phyloP scores from a whole-genome alignment of 1,140 invertebrate genomes.

The Drosophila athabasca region DNA sequence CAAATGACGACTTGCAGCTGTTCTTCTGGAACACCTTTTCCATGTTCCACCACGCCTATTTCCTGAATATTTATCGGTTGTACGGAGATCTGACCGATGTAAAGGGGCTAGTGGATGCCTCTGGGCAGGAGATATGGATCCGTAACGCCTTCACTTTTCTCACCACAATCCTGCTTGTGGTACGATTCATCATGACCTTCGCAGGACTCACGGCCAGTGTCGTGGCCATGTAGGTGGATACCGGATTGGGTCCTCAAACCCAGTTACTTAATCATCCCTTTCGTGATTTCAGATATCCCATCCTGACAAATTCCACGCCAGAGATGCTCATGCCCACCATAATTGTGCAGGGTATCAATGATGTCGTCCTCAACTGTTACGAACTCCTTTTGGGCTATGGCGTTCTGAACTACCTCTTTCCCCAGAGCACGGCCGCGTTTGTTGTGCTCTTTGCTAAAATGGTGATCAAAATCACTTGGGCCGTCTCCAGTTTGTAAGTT shows the following conservation, averaged over 20 bases:
- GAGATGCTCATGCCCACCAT: conserved; percentile 72
- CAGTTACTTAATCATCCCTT: too few species aligned
- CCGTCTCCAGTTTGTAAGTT: conserved; percentile 54
- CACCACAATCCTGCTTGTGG: conserved; percentile 40
- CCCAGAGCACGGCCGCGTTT: conserved; percentile 57
- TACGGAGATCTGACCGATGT: conserved; percentile 51
- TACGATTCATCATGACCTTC: conserved; percentile 65
- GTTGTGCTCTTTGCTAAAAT: conserved; percentile 56
- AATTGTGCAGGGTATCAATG: conserved; percentile 59
- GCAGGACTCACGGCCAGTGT: conserved; percentile 58
- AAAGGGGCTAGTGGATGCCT: conserved; percentile 32
- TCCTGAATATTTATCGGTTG: conserved; percentile 58
- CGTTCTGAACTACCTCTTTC: conserved; percentile 47
- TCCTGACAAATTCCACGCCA: conserved; percentile 60
- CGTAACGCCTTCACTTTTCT: conserved; percentile 51
- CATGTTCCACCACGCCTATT: conserved; percentile 61
- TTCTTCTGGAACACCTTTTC: conserved; percentile 65
- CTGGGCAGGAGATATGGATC: conserved; percentile 51
- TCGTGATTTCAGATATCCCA: conserved; percentile 58
- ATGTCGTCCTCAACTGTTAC: conserved; percentile 57
- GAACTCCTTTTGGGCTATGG: conserved; percentile 65
- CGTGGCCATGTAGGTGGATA: conserved; percentile 68
- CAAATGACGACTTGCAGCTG: conserved; percentile 39
- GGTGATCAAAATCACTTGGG: conserved; percentile 47
- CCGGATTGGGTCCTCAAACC: too few species aligned